Conservation (phyloP, 2,797 vertebrate species). For the Zalophus californianus region DNA sequence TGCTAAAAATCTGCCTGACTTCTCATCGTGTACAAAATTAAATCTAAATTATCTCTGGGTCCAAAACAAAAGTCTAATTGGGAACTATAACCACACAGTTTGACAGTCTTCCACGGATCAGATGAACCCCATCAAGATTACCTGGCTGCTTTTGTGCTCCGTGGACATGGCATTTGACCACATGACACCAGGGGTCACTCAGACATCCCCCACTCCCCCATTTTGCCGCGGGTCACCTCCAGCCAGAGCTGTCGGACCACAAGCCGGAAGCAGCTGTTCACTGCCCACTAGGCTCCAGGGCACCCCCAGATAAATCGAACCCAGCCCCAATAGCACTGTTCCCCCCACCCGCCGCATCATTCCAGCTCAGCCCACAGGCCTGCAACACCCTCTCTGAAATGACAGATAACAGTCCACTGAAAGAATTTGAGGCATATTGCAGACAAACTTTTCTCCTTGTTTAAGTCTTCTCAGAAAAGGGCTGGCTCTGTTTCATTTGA, state of each 20-base stretch:
- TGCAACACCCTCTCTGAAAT: not conserved
- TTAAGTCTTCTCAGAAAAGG: not conserved
- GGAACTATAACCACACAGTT: not conserved
- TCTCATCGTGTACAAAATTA: not conserved
- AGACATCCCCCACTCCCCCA: not conserved
- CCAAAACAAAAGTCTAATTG: constrained; percentile 13
- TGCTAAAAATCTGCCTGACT: not conserved
- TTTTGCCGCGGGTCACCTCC: not conserved
- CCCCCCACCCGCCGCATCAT: not conserved
- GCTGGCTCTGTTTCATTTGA: not conserved
- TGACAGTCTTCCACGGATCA: not conserved
- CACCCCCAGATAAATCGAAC: not conserved
- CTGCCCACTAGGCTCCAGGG: not conserved
- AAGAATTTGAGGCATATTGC: not conserved
- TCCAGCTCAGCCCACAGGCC: not conserved
- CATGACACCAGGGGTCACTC: not conserved
- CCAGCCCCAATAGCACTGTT: not conserved
- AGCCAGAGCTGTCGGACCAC: not conserved
- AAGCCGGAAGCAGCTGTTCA: not conserved
- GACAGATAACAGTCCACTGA: not conserved
- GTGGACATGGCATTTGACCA: not conserved
- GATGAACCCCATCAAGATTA: not conserved
- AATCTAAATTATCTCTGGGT: not conserved
- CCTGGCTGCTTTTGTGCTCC: not conserved
- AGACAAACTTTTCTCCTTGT: constrained; percentile 46